Conservation (phyloP, 2,797 vertebrate genomes). For the Rhadinocentrus ornatus region DNA sequence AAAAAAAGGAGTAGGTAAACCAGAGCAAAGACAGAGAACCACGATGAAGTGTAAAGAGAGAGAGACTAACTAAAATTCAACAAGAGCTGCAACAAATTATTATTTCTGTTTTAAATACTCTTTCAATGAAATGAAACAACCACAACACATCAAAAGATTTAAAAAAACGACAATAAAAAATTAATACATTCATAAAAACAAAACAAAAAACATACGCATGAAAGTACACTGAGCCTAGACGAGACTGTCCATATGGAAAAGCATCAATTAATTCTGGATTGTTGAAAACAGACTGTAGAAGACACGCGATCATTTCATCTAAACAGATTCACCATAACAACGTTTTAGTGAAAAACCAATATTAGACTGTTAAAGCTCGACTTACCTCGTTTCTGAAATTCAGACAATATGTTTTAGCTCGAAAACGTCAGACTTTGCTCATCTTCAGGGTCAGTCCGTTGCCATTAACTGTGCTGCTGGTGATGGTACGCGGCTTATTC, state of each 20-base stretch:
- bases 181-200: not conserved
- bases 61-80: not conserved
- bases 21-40: not conserved
- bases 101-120: not conserved
- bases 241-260: too few relatives aligned
- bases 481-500: conserved; percentile 25
- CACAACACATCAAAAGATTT: too few relatives aligned
- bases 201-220: not conserved
- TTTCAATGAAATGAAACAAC: too few relatives aligned
- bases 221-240: not conserved
- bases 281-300: not conserved
- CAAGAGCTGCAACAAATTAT: too few relatives aligned
- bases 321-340: not conserved
- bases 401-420: fast-evolving
- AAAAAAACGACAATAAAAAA: too few relatives aligned
- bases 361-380: not conserved
- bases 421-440: not conserved
- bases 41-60: not conserved
- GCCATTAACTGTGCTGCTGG: fast-evolving
- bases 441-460: not conserved
- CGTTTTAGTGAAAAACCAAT: not conserved
- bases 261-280: too few relatives aligned
- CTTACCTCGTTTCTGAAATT: fast-evolving
- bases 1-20: not conserved
- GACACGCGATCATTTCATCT: too few relatives aligned